These are phyloP conservation scores for Passer montanus DNA, from an alignment of 2,113 vertebrate species.

Conservation along the genomic window DNA sequence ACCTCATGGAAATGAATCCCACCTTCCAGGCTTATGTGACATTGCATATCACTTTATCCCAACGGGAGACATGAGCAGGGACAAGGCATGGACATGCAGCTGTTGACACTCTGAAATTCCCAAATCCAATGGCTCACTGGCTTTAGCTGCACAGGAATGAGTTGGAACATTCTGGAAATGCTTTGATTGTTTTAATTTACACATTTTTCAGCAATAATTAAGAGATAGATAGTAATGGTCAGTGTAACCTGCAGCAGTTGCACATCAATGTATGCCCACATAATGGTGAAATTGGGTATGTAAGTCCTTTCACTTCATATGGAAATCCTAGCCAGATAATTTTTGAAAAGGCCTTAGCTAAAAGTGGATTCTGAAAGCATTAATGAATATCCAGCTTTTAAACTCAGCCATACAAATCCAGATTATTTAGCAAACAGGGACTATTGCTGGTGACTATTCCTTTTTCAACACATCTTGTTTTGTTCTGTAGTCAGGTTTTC, in stretches of 20 bases:
- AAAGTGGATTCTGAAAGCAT: background rate
- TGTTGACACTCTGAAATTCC: background rate
- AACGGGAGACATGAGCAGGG: background rate
- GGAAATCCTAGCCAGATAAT: background rate
- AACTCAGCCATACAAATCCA: background rate
- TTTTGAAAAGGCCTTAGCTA: background rate
- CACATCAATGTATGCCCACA: rapidly evolving
- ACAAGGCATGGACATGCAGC: rapidly evolving
- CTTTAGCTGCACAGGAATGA: background rate
- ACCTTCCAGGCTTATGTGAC: background rate
- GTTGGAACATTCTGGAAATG: background rate
- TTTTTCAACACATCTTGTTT: background rate
- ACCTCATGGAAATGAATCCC: background rate
- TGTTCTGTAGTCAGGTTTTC: background rate
- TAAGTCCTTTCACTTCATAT: background rate
- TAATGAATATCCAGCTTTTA: background rate
- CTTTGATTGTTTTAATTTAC: background rate
- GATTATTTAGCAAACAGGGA: background rate
- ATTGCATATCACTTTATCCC: background rate
- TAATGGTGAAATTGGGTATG: rapidly evolving
- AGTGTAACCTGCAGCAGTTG: background rate
- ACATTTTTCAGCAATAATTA: background rate
- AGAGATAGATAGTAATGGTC: background rate
- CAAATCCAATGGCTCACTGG: background rate
- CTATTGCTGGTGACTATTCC: background rate